Base-by-base conservation (phyloP, 1,140 invertebrate species). In the Nautilus pompilius region DNA sequence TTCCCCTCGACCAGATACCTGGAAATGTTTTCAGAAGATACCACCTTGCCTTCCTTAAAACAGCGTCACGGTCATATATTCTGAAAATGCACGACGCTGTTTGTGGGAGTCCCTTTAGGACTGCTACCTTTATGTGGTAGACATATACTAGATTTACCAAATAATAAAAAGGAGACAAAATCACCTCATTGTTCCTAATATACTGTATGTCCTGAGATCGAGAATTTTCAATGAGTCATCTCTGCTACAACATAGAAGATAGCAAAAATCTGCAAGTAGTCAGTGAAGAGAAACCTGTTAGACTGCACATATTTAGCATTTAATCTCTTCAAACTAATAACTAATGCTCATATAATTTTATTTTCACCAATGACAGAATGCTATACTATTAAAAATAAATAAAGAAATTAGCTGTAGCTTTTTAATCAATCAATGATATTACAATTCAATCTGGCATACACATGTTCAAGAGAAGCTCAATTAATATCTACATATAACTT, bases 151-250 rank as follows among this genome's bases (percentile, higher is more conserved):
- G 4, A 36, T 26, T 17, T 49, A 10, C 24, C 15, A 22, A 57
- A 32, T 45, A 33, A 59, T 48, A 10, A 17, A n/a, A 58, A 62
- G 36, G 58, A 55, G 60, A 24, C 22, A 30, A 13, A 82, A 87
- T 87, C 85, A 93, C 94, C 89, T 90, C 83, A 95, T 96, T 55
- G 93, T 93, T 60, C 88, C 86, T 62, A 93, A 87, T 49, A 97
- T 92, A 81, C 92, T 89, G 82, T 95, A 96, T 89, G 93, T 95
- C 70, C 95, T 87, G 59, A 98, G 85, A 84, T 99, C 96, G 74
- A 99, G 88, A 26, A 97, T 85, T 81, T 94, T 93, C 68, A 99
- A 86, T 33, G 93, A 94, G 84, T 98, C 94, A 84, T 99, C 96
- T 77, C 96, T 86, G 41, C 94, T 91, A 81, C 94, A 96, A 73